These are phyloP conservation scores for Stenoptilia bipunctidactyla DNA, from an alignment of 2,888 invertebrate species.

Conservation along the genomic window DNA sequence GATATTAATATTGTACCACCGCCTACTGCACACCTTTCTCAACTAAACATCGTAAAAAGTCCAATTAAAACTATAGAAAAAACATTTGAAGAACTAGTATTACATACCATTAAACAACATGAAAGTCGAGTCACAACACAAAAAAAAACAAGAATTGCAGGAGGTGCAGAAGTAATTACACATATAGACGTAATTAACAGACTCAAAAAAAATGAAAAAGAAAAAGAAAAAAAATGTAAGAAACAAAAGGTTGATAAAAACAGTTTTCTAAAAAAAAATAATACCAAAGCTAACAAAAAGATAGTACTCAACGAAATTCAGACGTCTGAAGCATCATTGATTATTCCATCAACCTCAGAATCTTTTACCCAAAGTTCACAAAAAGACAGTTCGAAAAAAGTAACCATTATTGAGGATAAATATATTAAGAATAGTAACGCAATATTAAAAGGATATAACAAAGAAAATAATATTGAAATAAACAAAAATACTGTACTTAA, in stretches of 20 bases:
- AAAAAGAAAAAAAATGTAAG: slow-evolving; percentile 5
- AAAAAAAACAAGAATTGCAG: slow-evolving; percentile 3
- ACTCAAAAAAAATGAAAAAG: background rate
- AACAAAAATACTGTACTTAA: background rate
- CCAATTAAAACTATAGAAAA: background rate
- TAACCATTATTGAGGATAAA: background rate
- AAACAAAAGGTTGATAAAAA: slow-evolving; percentile 2
- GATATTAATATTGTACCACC: background rate
- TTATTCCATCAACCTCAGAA: background rate
- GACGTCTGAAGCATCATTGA: background rate
- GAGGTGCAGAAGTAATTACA: slow-evolving; percentile 3
- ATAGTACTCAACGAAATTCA: background rate
- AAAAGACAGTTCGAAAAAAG: background rate
- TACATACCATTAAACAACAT: slow-evolving; percentile 1
- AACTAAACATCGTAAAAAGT: background rate
- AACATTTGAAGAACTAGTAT: slow-evolving; percentile 3
- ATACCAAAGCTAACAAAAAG: background rate
- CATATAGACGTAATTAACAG: background rate
- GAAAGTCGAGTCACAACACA: background rate
- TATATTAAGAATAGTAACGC: background rate
- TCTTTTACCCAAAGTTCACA: background rate
- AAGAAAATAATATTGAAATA: background rate
- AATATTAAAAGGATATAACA: background rate
- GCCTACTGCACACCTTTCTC: background rate
- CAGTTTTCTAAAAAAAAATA: background rate